These are phyloP conservation scores for Microchirus variegatus DNA, from an alignment of 2,797 vertebrate genomes.

Conservation along the genomic window DNA sequence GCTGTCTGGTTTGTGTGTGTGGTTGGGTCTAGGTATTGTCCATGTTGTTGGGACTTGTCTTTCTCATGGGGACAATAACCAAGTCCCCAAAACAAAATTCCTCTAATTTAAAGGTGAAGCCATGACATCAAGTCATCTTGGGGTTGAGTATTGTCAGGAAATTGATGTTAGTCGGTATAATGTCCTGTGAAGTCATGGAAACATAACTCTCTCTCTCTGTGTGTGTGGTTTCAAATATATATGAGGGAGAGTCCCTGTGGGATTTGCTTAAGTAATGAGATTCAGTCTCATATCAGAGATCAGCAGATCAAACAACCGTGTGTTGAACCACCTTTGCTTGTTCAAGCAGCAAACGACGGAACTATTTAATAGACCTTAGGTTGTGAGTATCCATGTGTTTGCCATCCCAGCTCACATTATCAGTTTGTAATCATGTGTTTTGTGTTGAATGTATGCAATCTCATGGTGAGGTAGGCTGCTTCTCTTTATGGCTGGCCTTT, in stretches of 20 bases:
- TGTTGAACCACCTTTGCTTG: conserved; percentile 42
- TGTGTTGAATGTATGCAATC: conserved; percentile 52
- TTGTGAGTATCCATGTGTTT: conserved; percentile 4
- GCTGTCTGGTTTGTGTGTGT: conserved; percentile 15
- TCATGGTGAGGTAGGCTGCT: conserved; percentile 54
- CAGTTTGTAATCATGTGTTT: conserved; percentile 36
- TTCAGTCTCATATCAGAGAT: conserved; percentile 50
- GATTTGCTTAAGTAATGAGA: conserved; percentile 61
- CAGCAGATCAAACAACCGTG: conserved; percentile 6
- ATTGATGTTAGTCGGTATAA: not conserved
- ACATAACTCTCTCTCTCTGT: not conserved
- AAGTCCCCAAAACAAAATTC: not conserved
- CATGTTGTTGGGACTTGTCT: not conserved
- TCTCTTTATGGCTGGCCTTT: conserved; percentile 32
- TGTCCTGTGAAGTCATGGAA: not conserved
- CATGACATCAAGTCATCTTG: too few relatives aligned
- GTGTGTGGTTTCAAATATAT: conserved; percentile 46
- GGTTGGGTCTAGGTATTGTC: not conserved
- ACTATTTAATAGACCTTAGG: conserved; percentile 25
- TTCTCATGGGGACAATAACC: not conserved
- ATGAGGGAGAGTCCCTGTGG: conserved; percentile 36
- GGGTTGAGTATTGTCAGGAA: not conserved
- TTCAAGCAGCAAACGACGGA: conserved; percentile 34
- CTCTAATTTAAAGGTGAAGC: not conserved
- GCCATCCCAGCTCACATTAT: conserved; percentile 31